phyloP scores from a whole-genome alignment of 1,140 invertebrate species.

The Drosophila biarmipes region DNA sequence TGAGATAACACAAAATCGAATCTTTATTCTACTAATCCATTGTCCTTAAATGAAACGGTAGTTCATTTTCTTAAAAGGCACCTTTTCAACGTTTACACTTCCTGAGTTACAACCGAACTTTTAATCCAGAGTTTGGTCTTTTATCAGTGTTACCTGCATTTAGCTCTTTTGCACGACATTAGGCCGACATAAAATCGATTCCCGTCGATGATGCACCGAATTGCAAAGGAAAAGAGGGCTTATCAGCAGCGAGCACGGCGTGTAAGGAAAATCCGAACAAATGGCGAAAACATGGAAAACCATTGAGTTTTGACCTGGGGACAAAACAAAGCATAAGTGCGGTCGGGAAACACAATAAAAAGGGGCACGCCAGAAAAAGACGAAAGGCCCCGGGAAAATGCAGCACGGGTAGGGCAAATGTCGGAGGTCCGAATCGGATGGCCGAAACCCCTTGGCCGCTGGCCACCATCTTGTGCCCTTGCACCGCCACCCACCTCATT shows the following conservation, averaged over 20 bases:
- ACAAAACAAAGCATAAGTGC: conserved; percentile 8
- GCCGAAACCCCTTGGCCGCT: conserved; percentile 14
- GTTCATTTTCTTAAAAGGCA: too few species aligned
- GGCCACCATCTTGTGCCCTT: conserved; percentile 8
- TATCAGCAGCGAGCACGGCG: conserved; percentile 10
- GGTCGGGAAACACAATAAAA: conserved; percentile 5
- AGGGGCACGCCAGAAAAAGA: background rate
- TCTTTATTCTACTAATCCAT: too few species aligned
- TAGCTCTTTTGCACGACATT: conserved; percentile 32
- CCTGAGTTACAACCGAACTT: too few species aligned
- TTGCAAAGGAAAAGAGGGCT: conserved; percentile 1
- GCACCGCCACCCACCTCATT: conserved; percentile 13
- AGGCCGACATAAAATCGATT: conserved; percentile 40
- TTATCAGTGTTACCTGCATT: conserved; percentile 12
- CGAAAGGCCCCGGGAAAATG: conserved; percentile 31
- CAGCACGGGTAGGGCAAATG: conserved; percentile 39
- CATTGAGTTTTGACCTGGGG: conserved; percentile 49
- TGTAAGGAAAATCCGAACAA: background rate
- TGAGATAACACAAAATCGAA: too few species aligned
- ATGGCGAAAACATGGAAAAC: conserved; percentile 23
- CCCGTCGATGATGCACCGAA: conserved; percentile 28
- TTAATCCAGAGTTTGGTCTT: too few species aligned
- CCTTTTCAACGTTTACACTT: too few species aligned
- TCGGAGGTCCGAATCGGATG: conserved; percentile 2
- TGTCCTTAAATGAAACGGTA: too few species aligned